Base-by-base conservation (phyloP, 2,113 vertebrate species). In the Paramisgurnus dabryanus region DNA sequence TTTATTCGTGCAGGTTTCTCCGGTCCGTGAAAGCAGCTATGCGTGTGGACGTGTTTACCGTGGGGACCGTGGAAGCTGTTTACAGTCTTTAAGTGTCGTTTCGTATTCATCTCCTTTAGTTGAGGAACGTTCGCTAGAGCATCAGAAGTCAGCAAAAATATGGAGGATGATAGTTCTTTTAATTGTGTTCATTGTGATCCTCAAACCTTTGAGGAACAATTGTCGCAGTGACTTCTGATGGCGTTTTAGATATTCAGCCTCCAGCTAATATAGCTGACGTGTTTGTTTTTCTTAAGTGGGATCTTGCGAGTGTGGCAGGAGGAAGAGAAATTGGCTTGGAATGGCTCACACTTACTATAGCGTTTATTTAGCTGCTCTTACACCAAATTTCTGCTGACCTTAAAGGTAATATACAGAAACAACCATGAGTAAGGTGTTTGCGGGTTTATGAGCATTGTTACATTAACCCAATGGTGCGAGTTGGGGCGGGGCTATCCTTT, bases 1-100 rank as follows among this genome's bases (percentile, higher is more conserved):
- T 80, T 72, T 73, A 72, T 64, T 80, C 65, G 47, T 74, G 64
- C 79, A 67, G 11, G 49, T 60, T 49, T 74, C 40, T 65, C 6
- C 12, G 18, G 58, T 71, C 78, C 71, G 57, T 53, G 47, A 47
- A 50, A 40, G 53, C 39, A 58, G 55, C 67, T 53, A 7, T 61
- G 68, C 45, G 43, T 22, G 74, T 47, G 61, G 64, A 71, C 43
- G 22, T 8, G 58, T 45, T 12, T 17, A 73, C 71, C 71, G 41
- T 41, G 17, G 70, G 83, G 80, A 83, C 22, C 4, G 12, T n/a
- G 2, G n/a, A 76, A 53, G 75, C 22, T 63, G 80, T 76, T 82
- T 82, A 71, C 71, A 64, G 71, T 47, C 58, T 18, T 45, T 10
- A 57, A 47, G 55, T 82, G 80, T 82, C 66, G 61, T 65, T 85